Evolutionary conservation across 2,888 invertebrate species (phyloP), one percentile per base, ranked within the genome.

Genomic region (Anticlea derivata): DNA sequence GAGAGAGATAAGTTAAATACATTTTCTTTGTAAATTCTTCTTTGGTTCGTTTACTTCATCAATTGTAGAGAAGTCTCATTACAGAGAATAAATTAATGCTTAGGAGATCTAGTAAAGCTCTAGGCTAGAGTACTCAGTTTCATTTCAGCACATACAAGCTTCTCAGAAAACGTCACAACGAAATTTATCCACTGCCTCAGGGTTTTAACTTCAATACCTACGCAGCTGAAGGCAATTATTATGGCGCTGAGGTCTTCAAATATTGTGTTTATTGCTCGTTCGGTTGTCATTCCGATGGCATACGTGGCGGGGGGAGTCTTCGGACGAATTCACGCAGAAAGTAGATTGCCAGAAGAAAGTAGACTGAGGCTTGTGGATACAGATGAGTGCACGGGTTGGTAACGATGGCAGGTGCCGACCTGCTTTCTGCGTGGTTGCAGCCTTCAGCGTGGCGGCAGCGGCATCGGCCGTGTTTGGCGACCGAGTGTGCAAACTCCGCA

Each of bases 401-500:
- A 5, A 17, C 22, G 12, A 5, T 23, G 29, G 30, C 27, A 27
- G 29, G 27, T 7, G n/a, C 27, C 17, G 3, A 23, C 33, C 39
- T 31, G 50, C 17, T 39, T 50, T 12, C 23, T 44, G 20, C 26
- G 34, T 44, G 26, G n/a, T 17, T 34, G 34, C n/a, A 33, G 43
- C 26, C 20, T 34, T 20, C 26, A 27, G 26, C 34, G 43, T 34
- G 55, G 40, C 59, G 61, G 58, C 54, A 47, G 60, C 45, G 35
- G 33, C 52, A 48, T 57, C 39, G 35, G 34, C 50, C 50, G 64
- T 82, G 78, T 82, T 83, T 83, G 82, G 78, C 77, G 66, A 70
- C 71, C 72, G 72, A 75, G 70, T 78, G 77, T 79, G 73, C 75
- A 80, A 81, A 82, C 81, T 70, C 75, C 70, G 75, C 78, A 80